phyloP scores from a whole-genome alignment of 2,113 vertebrate species.

The Syrrhaptes paradoxus region DNA sequence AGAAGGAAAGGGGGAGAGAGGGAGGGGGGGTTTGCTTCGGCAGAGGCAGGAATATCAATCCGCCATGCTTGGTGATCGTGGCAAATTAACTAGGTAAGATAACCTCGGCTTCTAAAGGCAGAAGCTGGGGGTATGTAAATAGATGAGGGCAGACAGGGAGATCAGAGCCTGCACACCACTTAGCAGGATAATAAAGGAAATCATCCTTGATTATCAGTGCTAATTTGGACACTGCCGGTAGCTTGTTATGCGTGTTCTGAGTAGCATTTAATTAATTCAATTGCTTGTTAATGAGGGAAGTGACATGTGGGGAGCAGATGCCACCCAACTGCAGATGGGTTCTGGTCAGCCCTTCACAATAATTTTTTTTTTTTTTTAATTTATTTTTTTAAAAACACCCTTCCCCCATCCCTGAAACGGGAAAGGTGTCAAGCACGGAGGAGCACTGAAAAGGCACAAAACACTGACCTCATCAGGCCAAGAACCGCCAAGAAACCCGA shows the following conservation, averaged over 20 bases:
- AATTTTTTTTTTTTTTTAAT: conserved; percentile 26
- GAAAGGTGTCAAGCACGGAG: conserved; percentile 69
- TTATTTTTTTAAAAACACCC: conserved; percentile 25
- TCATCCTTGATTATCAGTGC: conserved; percentile 90
- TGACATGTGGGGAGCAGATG: conserved; percentile 91
- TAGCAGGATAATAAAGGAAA: conserved; percentile 90
- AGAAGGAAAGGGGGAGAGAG: conserved; percentile 71
- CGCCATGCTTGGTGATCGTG: conserved; percentile 82
- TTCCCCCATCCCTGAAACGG: conserved; percentile 2
- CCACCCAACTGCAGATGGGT: conserved; percentile 85
- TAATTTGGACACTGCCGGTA: conserved; percentile 91
- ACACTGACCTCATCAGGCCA: conserved; percentile 76
- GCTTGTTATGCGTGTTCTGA: conserved; percentile 90
- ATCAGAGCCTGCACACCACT: conserved; percentile 84
- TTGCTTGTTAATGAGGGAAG: conserved; percentile 91
- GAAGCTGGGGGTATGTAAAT: conserved; percentile 86
- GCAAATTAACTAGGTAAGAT: conserved; percentile 88
- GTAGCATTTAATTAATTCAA: conserved; percentile 93
- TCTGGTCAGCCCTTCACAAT: conserved; percentile 79
- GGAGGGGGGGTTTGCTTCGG: conserved; percentile 41
- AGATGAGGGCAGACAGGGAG: conserved; percentile 83
- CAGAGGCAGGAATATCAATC: conserved; percentile 78
- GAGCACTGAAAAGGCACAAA: conserved; percentile 74
- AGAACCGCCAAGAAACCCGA: conserved; percentile 61
- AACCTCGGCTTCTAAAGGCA: conserved; percentile 83